A percentile compares a stretch with the other conserved stretches of the same genome.
phyloP scores from a whole-genome alignment of 2,113 vertebrate genomes.

The Anhinga anhinga region DNA sequence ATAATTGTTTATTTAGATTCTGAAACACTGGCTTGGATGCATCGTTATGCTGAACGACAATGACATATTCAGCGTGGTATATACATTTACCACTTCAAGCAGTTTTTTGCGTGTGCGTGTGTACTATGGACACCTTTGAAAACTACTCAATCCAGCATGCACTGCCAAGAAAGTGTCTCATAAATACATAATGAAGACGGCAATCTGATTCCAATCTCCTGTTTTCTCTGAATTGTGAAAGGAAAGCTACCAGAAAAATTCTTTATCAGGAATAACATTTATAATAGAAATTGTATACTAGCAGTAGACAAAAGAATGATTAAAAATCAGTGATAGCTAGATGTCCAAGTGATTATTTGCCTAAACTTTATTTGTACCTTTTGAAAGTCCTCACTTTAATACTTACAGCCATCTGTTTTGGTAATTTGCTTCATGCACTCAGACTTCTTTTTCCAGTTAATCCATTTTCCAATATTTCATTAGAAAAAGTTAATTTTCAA shows the following conservation, averaged over 20 bases:
- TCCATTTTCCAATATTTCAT: neutral
- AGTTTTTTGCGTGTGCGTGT: accelerated
- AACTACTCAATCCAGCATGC: neutral
- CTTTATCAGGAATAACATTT: neutral
- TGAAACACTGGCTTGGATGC: neutral
- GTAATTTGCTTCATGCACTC: neutral
- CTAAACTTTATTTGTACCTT: neutral
- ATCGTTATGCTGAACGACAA: neutral
- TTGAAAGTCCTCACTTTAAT: neutral
- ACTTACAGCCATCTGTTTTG: neutral
- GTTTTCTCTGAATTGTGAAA: neutral
- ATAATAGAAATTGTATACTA: neutral
- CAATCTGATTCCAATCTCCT: neutral
- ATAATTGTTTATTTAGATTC: neutral
- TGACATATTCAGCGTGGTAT: neutral
- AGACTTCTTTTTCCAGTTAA: neutral
- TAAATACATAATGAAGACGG: neutral
- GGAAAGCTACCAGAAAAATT: neutral
- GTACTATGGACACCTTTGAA: neutral
- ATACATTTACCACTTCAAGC: neutral
- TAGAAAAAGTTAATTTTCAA: slow-evolving; percentile 6
- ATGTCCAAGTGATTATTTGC: neutral
- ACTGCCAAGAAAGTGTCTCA: neutral
- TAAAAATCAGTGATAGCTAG: neutral
- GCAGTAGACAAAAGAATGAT: neutral